Conservation (phyloP, 2,888 invertebrate species). For the Vesta saturnalis region DNA sequence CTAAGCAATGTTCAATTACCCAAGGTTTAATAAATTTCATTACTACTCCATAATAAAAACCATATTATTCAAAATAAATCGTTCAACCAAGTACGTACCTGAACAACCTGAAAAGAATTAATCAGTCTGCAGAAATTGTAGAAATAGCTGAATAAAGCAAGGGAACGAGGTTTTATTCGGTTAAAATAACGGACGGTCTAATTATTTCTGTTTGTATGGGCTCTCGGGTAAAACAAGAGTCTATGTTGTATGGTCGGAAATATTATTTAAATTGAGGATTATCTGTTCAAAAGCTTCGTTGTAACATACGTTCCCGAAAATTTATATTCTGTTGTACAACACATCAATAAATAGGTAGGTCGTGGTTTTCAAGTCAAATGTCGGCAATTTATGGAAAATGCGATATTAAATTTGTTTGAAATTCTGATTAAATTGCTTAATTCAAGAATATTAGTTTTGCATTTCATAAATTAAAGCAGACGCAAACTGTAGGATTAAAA, state of each 20-base stretch:
- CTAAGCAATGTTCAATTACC: not conserved
- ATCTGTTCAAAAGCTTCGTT: constrained; percentile 13
- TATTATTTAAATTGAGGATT: constrained; percentile 29
- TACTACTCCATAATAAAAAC: not conserved
- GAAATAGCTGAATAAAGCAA: constrained; percentile 21
- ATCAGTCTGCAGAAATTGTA: constrained; percentile 20
- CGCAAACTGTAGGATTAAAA: too few species aligned
- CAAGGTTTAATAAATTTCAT: not conserved
- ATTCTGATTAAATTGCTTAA: too few species aligned
- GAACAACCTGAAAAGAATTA: constrained; percentile 22
- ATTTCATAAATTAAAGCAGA: too few species aligned
- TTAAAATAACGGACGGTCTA: constrained; percentile 25
- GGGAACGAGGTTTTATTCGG: constrained; percentile 24
- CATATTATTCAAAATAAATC: constrained; percentile 10
- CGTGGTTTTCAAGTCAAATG: not conserved
- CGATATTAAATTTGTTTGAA: too few species aligned
- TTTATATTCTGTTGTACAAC: constrained; percentile 18
- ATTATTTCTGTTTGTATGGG: constrained; percentile 29
- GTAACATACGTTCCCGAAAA: constrained; percentile 1
- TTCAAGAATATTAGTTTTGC: too few species aligned
- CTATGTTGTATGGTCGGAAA: constrained; percentile 17
- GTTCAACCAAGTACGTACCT: constrained; percentile 6
- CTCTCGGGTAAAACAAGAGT: constrained; percentile 19
- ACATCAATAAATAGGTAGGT: constrained; percentile 12
- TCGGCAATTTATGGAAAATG: not conserved